Evolutionary conservation across 2,888 invertebrate genomes (phyloP), one percentile per base, ranked within the genome.

Genomic region (Thalpophila matura): DNA sequence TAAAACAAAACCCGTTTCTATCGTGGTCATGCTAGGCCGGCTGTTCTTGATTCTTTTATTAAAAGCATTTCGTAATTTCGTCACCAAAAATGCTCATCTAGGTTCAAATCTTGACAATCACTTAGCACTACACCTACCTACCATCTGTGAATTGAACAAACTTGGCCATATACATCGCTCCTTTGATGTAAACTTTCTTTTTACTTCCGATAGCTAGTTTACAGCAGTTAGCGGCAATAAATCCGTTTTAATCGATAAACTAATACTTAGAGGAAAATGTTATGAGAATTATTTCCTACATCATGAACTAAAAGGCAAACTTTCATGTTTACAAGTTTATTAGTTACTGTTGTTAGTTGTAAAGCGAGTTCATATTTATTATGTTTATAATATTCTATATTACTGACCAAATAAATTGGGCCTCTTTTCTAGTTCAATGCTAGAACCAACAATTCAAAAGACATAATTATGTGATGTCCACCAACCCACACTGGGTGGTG

Each of bases 201-300:
- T 31, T 43, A 35, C 38, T 61, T n/a, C 24, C 27, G n/a, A 26
- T 47, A 43, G 31, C 38, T 22, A 55, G 37, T 55, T 62, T 47
- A 58, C 22, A 18, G 38, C 20, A 43, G 29, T 51, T 53, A 43
- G 14, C n/a, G 10, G 2, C 54, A 12, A 18, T 68, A 58, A 61
- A 67, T 61, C 43, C 22, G 9, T 27, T 51, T 51, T 58, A 67
- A 72, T 67, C 42, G 50, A 62, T 74, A 70, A 70, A 61, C 38
- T 57, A 40, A 31, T 22, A 14, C 35, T 26, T 37, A 42, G 62
- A 35, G 37, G 40, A 33, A 64, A 63, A 38, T 42, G 18, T 47
- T 51, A 40, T 42, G 33, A 40, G 45, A 55, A 55, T 62, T 71
- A 63, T 50, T 56, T 46, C 38, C 45, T 42, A 22, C 22, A 27